Evolutionary conservation across 2,888 invertebrate species (phyloP), one percentile per base, ranked within the genome.

Genomic region (Microctonus hyperodae): DNA sequence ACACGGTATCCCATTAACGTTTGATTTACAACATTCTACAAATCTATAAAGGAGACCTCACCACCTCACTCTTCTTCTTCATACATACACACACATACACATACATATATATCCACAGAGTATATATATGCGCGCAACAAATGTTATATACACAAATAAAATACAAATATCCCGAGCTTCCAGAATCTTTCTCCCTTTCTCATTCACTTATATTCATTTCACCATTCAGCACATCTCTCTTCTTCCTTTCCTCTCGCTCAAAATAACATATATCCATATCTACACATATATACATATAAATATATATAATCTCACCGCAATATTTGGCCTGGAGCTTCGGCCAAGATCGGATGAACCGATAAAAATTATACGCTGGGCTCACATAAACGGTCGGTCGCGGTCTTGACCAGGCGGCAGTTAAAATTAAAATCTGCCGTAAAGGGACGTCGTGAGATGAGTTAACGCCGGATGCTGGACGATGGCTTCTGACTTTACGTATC

Each of bases 1-100:
- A 82, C 81, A 80, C 76, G 77, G 77, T 75, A 74, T 75, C 76
- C 81, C 82, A 83, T 83, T 83, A 83, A 82, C 81, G 78, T 82
- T 82, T 83, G 82, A 83, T 83, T 83, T 83, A 83, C 82, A 80
- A 78, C 82, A 80, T 81, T 83, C 81, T 79, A 82, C 79, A 76
- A 82, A 82, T 83, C 81, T 82, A 81, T 83, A 82, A 81, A 81
- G 78, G 78, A 75, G 75, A 76, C 76, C 72, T 74, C 73, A 70
- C 67, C 73, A 72, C 74, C 73, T 73, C 69, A 48, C 44, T 63
- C 35, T 62, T 6, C n/a, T 13, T 57, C 40, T 62, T 20, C 56
- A 10, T 44, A 44, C 56, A 10, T 44, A 44, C 10, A 64, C 31
- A 55, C 16, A 16, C 28, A 55, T 16, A n/a, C 28, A 50, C 20